These are phyloP conservation scores for Xylota sylvarum DNA, from an alignment of 2,888 invertebrate species.

Conservation along the genomic window DNA sequence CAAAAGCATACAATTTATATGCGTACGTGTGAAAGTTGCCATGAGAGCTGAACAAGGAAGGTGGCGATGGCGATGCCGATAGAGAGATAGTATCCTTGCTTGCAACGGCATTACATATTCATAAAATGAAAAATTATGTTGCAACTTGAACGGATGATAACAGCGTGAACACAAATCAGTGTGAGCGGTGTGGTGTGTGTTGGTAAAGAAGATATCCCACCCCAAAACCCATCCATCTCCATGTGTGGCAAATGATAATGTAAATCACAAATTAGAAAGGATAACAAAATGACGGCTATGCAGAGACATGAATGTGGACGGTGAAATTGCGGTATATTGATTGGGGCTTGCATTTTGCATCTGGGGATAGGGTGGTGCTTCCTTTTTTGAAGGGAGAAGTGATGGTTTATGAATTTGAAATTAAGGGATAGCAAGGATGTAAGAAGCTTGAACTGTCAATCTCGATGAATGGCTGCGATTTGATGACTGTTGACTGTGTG, in stretches of 20 bases:
- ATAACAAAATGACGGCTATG: slow-evolving; percentile 65
- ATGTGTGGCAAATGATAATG: slow-evolving; percentile 75
- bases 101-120: slow-evolving; percentile 72
- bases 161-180: slow-evolving; percentile 73
- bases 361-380: slow-evolving; percentile 8
- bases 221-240: slow-evolving; percentile 38
- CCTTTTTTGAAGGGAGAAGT: slow-evolving; percentile 19
- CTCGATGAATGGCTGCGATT: slow-evolving; percentile 20
- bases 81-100: slow-evolving; percentile 39
- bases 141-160: slow-evolving; percentile 75
- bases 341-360: slow-evolving; percentile 48
- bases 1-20: slow-evolving; percentile 67
- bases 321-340: slow-evolving; percentile 52
- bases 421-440: slow-evolving; percentile 35
- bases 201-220: slow-evolving; percentile 41
- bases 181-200: slow-evolving; percentile 27
- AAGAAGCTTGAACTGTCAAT: neutral
- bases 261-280: slow-evolving; percentile 76
- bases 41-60: slow-evolving; percentile 21
- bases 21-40: slow-evolving; percentile 68
- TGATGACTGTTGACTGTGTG: slow-evolving; percentile 10
- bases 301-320: slow-evolving; percentile 50
- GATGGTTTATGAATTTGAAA: slow-evolving; percentile 65
- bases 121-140: slow-evolving; percentile 76
- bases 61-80: slow-evolving; percentile 22